Base-by-base conservation (phyloP, 2,113 vertebrate species). In the Campylomormyrus tamandua region DNA sequence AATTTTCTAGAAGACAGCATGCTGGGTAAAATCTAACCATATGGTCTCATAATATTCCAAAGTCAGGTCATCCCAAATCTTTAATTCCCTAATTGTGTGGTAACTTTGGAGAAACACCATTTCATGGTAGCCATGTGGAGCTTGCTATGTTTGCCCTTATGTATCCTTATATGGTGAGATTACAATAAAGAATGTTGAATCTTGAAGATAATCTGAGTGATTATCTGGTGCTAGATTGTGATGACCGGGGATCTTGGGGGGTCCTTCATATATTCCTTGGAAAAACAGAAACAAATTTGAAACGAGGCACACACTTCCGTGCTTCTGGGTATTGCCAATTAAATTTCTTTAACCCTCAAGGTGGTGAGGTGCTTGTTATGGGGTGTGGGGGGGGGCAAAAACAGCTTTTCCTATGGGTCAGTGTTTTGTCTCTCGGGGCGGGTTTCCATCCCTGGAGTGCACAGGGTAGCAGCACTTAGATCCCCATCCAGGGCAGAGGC, bases 271-370 rank as follows among this genome's bases (percentile, higher is more conserved):
- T 53, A 21, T 58, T 35, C 17, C 52, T 50, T 87, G 13, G 31
- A 87, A 87, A 85, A 58, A 21, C 11, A 8, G 5, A 87, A 19
- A 91, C 90, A 90, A 80, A 93, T 89, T 83, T 62, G 3, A 87
- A 83, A 52, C 2, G 50, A 39, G 53, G 77, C 48, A 50, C 62
- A 77, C n/a, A 87, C 27, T 50, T 77, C 52, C 70, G 89, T 85
- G 48, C 90, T 90, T 92, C 62, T 45, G 91, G 92, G 90, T 92
- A 91, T 83, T 62, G 91, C 94, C 94, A 96, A 95, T 96, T 95
- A 95, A 94, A 93, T 91, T 17, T 58, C 89, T 90, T 92, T 88
- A 91, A 88, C 89, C 90, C 87, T 85, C 89, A 88, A 49, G n/a
- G 74, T 8, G 90, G 88, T 49, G 89, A 62, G 86, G 87, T 91